Base-by-base conservation (phyloP, 2,888 invertebrate genomes). In the Drosophila falleni region DNA sequence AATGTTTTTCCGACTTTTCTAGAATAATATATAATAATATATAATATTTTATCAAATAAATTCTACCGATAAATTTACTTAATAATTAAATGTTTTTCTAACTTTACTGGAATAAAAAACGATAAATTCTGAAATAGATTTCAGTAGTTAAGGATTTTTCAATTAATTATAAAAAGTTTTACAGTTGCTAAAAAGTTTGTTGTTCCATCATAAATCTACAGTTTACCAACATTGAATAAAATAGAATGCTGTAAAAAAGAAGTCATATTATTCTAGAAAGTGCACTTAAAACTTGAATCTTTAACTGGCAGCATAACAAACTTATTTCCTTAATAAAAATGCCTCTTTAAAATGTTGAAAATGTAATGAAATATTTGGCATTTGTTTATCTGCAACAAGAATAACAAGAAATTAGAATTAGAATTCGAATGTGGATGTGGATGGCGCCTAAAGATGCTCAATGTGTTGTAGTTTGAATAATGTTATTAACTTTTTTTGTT, bases 401-500 rank as follows among this genome's bases (percentile, higher is more conserved):
- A 29, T 6, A 35, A 4, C 10, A n/a, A 26, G 15, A n/a, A n/a
- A n/a, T n/a, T n/a, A n/a, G n/a, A n/a, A n/a, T n/a, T n/a, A n/a
- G n/a, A 31, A 44, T 26, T 39, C 15, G 3, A 51, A 23, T 23
- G 16, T 35, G 42, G 4, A 23, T 23, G 23, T 29, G 10, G 39
- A 51, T 72, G 78, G 73, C 78, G 78, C 78, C 72, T 59, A 31
- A 42, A 41, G 59, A 44, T 58, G 39, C 47, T 44, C 19, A 55
- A 50, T 44, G 13, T 37, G 58, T 62, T 51, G 33, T 31, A 13
- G 68, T 73, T 63, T 53, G 58, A 75, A 61, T 60, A 76, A 73
- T 76, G 74, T 62, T 76, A 76, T 76, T 74, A 56, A 76, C 70
- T 76, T 50, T 31, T 42, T 37, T 35, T 54, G 75, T 58, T 79